Evolutionary conservation across 1,140 invertebrate genomes (phyloP), one percentile per base, ranked within the genome.

Genomic region (Asbolus verrucosus): DNA sequence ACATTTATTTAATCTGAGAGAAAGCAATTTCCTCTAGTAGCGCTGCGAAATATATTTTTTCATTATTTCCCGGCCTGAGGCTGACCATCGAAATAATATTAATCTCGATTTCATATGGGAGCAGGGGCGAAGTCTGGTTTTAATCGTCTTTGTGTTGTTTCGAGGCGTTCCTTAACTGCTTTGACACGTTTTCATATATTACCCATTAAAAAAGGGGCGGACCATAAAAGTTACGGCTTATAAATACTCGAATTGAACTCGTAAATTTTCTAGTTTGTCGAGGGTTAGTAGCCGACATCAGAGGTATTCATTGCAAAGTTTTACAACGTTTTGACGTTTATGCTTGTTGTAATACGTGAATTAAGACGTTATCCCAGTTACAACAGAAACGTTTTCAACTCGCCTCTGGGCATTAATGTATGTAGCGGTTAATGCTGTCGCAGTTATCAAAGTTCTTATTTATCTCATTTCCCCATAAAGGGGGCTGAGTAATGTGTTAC

Each of bases 321-420:
- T 54, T 54, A 54, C 46, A 27, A 16, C 46, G 21, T 54, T 54
- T 27, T 54, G 46, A 54, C 46, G 8, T 54, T 54, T 54, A 54
- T 27, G 46, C 46, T 19, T 19, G 15, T 46, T 46, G 14, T 46
- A 46, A 3, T 18, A 46, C 19, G 46, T 21, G 46, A 54, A 54
- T 54, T 54, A 54, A 54, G 46, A 30, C 46, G 21, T 54, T 27
- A 54, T 24, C 16, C 43, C 5, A 3, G 38, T 41, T 14, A 6
- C 1, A 41, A 15, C 14, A 14, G 39, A 14, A 13, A 41, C 13
- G 39, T 43, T 27, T 27, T 8, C 24, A 36, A 0, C 0, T 11
- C 33, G 33, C 33, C 11, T 36, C 33, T 11, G 33, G 33, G 33
- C 33, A 11, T 36, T 36, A 36, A 36, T 27, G 24, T 27, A 27